Evolutionary conservation across 2,113 vertebrate genomes (phyloP).

Genomic region (Phaethornis superciliosus): DNA sequence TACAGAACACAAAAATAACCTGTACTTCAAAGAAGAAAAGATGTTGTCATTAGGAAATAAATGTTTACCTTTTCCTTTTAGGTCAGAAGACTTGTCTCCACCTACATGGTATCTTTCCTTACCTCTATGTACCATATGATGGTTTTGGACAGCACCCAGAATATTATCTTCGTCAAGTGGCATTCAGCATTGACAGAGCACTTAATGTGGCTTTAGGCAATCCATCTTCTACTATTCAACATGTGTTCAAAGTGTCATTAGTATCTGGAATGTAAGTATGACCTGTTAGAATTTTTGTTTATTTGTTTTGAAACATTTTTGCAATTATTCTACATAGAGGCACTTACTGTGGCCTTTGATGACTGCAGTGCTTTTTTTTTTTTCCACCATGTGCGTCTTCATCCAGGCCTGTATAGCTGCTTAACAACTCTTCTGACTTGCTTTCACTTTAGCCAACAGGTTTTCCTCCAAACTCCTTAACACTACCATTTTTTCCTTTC

Average conservation of each 20-base stretch:
- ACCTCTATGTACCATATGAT: slow-evolving; percentile 94
- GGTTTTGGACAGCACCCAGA: slow-evolving; percentile 86
- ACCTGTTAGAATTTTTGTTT: neutral
- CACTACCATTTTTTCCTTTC: neutral
- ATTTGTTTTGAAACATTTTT: neutral
- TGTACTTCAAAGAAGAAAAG: neutral
- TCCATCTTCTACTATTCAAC: slow-evolving; percentile 88
- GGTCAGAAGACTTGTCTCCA: slow-evolving; percentile 99
- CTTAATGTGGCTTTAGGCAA: slow-evolving; percentile 95
- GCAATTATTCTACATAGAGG: neutral
- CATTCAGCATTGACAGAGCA: slow-evolving; percentile 96
- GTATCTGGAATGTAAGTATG: slow-evolving; percentile 96
- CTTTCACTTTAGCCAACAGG: neutral
- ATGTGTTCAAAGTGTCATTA: slow-evolving; percentile 94
- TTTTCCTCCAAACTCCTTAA: neutral
- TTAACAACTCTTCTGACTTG: neutral
- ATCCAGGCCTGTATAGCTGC: neutral
- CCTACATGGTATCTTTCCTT: slow-evolving; percentile 94
- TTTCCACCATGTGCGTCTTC: neutral
- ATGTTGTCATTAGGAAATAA: neutral
- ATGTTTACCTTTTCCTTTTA: slow-evolving; percentile 69
- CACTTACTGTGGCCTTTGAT: neutral
- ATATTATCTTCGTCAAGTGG: slow-evolving; percentile 90
- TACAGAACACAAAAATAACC: neutral
- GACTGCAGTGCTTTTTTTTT: neutral